Evolutionary conservation across 2,888 invertebrate species (phyloP), one percentile per base, ranked within the genome.

Genomic region (Eurytoma californica): DNA sequence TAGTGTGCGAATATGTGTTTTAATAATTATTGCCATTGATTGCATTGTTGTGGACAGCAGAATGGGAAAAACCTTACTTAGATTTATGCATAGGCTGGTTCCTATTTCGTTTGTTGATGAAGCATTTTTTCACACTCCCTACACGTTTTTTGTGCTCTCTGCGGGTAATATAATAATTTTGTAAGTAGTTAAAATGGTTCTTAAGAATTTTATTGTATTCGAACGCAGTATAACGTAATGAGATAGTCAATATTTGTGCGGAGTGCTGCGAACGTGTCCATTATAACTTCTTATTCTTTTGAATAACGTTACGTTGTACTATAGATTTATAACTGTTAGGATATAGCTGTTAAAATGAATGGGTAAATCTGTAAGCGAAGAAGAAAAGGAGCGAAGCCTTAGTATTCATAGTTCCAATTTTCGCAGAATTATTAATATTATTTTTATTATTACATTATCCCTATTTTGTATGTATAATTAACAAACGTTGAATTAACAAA

Each of bases 71-170:
- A 70, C n/a, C 28, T 73, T 72, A 75, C 61, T 63, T 70, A 69
- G 51, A 79, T 53, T 68, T 76, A 72, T 18, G 28, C 58, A 74
- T 84, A 83, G 86, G 86, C 86, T 86, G 85, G 86, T 85, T 86
- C 86, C 86, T 86, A 86, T 86, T 85, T 83, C 79, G 83, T 84
- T 84, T 72, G 81, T 82, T 74, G 61, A 63, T 67, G 72, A 82
- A 63, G 68, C 67, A 79, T 73, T 83, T 81, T 77, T 61, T 61
- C 39, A 66, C 28, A 67, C 66, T 20, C 3, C 28, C 30, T 14
- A 24, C 69, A 57, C 18, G 51, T 70, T 79, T 68, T 53, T 68
- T 58, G 67, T 75, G 60, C 51, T 70, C 13, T 49, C 53, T 13
- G 49, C 67, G 53, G 30, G 16, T 70, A 72, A 24, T 24, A 24